Conservation (phyloP, 2,888 invertebrate genomes). For the Ochropacha duplaris region DNA sequence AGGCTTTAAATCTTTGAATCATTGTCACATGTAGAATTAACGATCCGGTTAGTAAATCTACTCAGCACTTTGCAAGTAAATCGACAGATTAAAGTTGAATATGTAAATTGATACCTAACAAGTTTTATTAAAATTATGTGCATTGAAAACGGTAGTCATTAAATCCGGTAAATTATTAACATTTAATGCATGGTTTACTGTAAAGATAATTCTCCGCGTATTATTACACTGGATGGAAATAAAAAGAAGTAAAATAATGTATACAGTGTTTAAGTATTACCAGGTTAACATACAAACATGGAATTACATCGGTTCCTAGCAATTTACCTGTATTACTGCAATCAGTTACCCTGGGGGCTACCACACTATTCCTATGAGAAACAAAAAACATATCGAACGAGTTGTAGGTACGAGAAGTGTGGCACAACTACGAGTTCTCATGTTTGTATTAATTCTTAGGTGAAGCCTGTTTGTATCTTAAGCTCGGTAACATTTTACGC, state of each 20-base stretch:
- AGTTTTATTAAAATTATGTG: slow-evolving; percentile 6
- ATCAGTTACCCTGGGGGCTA: slow-evolving; percentile 38
- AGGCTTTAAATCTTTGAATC: neutral
- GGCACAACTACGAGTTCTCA: neutral
- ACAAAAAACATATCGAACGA: slow-evolving; percentile 18
- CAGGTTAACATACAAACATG: slow-evolving; percentile 21
- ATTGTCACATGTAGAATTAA: neutral
- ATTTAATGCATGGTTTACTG: slow-evolving; percentile 6
- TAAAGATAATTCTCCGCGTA: neutral
- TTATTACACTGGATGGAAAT: neutral
- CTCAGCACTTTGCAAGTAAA: neutral
- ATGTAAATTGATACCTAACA: slow-evolving; percentile 13
- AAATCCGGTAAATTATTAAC: slow-evolving; percentile 13
- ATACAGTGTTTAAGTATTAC: slow-evolving; percentile 15
- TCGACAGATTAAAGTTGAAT: neutral
- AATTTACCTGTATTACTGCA: slow-evolving; percentile 40
- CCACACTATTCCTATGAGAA: slow-evolving; percentile 23
- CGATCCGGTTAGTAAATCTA: neutral
- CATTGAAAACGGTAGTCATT: slow-evolving; percentile 6
- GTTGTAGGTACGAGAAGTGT: slow-evolving; percentile 5
- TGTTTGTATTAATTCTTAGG: neutral
- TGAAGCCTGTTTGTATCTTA: neutral
- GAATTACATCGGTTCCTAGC: slow-evolving; percentile 27
- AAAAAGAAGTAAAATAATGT: neutral
- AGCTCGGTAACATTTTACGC: neutral